A percentile compares a stretch with the other conserved stretches of the same genome.
These are phyloP conservation scores for Andrena camellia DNA, from an alignment of 2,888 invertebrate genomes.

Conservation along the genomic window DNA sequence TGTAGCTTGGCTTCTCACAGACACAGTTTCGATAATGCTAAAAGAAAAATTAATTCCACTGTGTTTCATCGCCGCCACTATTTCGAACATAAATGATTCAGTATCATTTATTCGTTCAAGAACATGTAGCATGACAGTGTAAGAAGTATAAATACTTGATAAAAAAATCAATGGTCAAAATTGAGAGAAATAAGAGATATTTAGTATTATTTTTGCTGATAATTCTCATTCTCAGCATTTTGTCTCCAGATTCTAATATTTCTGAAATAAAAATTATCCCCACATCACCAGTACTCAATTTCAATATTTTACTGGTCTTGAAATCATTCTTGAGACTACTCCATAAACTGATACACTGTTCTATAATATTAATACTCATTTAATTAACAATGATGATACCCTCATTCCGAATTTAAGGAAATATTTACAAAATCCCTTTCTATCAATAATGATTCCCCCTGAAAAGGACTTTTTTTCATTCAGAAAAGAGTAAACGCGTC, in stretches of 20 bases:
- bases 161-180: neutral
- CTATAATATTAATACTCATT: neutral
- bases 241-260: neutral
- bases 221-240: neutral
- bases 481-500: neutral
- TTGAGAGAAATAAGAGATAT: neutral
- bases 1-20: neutral
- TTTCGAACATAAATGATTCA: neutral
- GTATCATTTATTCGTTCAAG: neutral
- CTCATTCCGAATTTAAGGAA: neutral
- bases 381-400: neutral
- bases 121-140: neutral
- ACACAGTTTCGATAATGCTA: neutral
- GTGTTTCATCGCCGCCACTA: neutral
- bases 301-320: constrained; percentile 49
- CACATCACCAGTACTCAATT: constrained; percentile 41
- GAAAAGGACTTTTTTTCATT: neutral
- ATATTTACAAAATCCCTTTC: neutral
- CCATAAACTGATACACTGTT: neutral
- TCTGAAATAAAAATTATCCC: neutral
- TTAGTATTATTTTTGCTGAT: neutral
- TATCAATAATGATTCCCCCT: neutral
- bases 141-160: neutral
- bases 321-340: neutral
- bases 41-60: neutral